Conservation (phyloP, 2,113 vertebrate genomes). For the Tenrec ecaudatus region DNA sequence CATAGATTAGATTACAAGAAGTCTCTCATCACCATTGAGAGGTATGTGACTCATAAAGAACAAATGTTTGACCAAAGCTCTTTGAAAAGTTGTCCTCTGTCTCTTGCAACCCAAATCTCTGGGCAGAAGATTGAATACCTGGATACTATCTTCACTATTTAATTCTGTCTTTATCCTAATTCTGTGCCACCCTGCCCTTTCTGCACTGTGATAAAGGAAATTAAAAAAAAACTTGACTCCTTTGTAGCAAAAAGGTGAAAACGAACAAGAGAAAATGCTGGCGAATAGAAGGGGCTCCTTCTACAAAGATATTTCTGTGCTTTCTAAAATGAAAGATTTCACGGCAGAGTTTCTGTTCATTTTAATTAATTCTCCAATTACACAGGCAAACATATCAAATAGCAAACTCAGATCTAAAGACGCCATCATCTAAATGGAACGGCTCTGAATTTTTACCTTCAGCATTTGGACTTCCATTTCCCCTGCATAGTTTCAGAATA, state of each 20-base stretch:
- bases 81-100: accelerated
- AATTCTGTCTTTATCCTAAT: background rate
- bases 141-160: accelerated
- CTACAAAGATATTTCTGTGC: no score
- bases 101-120: background rate
- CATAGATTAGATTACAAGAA: background rate
- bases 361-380: background rate
- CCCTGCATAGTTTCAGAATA: background rate
- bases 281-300: background rate
- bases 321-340: background rate
- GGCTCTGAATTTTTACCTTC: background rate
- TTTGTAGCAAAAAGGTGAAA: no score
- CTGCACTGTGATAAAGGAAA: background rate
- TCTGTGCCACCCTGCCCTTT: background rate
- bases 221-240: background rate
- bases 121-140: no score
- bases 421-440: background rate
- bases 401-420: background rate
- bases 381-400: background rate
- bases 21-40: background rate
- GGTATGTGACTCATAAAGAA: no score
- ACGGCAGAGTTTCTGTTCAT: background rate
- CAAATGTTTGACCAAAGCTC: background rate
- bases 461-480: background rate
- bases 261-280: background rate